Percentiles rank a stretch among this genome's conserved stretches.
Conservation (phyloP, 1,140 invertebrate species). For the Orchestia grillus region DNA sequence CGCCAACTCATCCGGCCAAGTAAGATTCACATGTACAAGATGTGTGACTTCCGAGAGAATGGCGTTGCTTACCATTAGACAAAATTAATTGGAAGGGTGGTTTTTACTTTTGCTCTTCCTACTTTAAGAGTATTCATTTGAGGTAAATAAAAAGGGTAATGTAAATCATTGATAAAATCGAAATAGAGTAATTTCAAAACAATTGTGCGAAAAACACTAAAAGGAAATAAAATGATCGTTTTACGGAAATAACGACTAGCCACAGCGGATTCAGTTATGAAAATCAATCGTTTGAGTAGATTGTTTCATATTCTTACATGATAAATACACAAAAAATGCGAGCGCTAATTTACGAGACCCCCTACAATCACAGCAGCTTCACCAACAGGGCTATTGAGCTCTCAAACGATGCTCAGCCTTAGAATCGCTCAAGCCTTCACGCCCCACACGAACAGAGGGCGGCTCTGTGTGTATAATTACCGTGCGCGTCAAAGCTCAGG, state of each 20-base stretch:
- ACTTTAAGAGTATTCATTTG: neutral
- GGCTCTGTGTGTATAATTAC: no score
- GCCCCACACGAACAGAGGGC: no score
- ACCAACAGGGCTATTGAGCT: no score
- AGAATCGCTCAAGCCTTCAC: no score
- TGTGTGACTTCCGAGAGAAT: neutral
- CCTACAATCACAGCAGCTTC: no score
- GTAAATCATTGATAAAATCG: neutral
- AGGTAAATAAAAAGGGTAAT: neutral
- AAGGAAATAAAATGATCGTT: neutral
- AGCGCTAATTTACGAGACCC: no score
- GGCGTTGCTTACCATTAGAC: neutral
- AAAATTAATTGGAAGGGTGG: neutral
- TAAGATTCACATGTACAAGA: neutral
- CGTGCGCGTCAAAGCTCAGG: no score
- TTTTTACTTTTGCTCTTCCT: neutral
- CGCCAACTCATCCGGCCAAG: neutral
- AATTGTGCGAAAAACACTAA: neutral
- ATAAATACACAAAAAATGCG: no score
- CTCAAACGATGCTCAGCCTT: no score
- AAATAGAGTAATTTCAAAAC: neutral
- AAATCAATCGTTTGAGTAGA: neutral
- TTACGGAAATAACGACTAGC: neutral
- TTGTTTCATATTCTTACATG: neutral
- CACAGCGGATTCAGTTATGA: neutral